Base-by-base conservation (phyloP, 2,888 invertebrate genomes). In the Nymphalis urticae region DNA sequence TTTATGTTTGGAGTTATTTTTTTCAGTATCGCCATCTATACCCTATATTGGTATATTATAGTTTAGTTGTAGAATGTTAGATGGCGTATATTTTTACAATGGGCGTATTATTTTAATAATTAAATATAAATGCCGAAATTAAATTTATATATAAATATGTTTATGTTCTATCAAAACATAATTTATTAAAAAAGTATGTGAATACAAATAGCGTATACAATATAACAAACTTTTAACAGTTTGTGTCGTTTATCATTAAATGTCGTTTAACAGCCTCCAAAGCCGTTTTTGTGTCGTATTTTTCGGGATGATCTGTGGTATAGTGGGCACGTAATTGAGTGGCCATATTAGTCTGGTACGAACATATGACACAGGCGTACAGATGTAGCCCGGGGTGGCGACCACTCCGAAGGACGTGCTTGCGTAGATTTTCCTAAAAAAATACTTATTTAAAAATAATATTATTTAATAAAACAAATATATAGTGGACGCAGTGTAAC, bases 351-450 rank as follows among this genome's bases (percentile, higher is more conserved):
- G 95, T 94, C 48, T 92, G 89, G 83, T 79, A 86, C 1, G 78
- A 77, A 82, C 97, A 97, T 62, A 94, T 90, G 65, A 93, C 92
- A 82, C 98, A 98, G 70, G 95, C 95, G 86, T 98, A 98, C 54
- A 98, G 93, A 69, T 90, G 95, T 79, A 95, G 94, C 1, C 96
- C 97, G 0, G 94, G 94, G 88, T 98, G 98, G 64, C 96, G 95
- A 66, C 94, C 95, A 13, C 97, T 97, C 48, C 95, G 95, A 0
- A 97, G 88, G 2, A 97, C 95, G 87, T 98, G 98, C 80, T 98
- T 97, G 6, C 98, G 94, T 16, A 98, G 94, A 84, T 98, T 98
- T 84, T 97, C 98, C 95, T 97, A 86, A 24, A 87, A 85, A 32
- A 32, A 32, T 32, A 32, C 27, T 6, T 6, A 1, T 32, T 32